phyloP scores from a whole-genome alignment of 2,113 vertebrate species.

The Esox niger region DNA sequence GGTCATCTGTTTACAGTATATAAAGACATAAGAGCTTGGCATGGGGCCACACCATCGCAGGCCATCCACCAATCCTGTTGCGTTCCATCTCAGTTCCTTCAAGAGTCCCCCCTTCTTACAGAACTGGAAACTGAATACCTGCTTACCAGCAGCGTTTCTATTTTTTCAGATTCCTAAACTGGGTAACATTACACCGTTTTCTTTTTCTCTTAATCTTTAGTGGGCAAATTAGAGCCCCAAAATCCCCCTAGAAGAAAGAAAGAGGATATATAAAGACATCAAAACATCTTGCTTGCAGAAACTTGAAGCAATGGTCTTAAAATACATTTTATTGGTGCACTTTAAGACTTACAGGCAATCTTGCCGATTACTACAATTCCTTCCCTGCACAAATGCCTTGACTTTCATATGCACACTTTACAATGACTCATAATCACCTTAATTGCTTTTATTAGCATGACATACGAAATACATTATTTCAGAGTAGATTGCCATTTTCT shows the following conservation, averaged over 20 bases:
- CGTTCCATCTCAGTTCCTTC: constrained; percentile 69
- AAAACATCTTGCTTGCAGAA: constrained; percentile 57
- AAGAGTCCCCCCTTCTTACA: constrained; percentile 58
- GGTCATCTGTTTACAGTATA: constrained; percentile 77
- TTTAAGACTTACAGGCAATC: constrained; percentile 59
- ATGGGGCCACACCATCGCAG: constrained; percentile 65
- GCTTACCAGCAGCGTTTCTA: constrained; percentile 51
- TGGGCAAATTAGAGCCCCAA: constrained; percentile 53
- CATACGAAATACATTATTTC: constrained; percentile 42
- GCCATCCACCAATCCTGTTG: constrained; percentile 76
- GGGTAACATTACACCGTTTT: constrained; percentile 43
- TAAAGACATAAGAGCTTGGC: constrained; percentile 80
- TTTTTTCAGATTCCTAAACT: constrained; percentile 52
- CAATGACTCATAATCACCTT: constrained; percentile 31
- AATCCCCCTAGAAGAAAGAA: constrained; percentile 41
- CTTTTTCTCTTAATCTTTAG: constrained; percentile 58
- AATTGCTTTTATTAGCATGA: constrained; percentile 40
- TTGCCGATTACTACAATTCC: constrained; percentile 51
- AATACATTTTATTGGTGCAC: constrained; percentile 70
- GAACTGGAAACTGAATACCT: constrained; percentile 66
- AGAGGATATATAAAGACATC: constrained; percentile 58
- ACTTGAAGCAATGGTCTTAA: constrained; percentile 54
- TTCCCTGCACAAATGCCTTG: constrained; percentile 42
- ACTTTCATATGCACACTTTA: constrained; percentile 41
- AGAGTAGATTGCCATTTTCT: constrained; percentile 27